Evolutionary conservation across 1,140 invertebrate genomes (phyloP).

Genomic region (Antheraea mylitta): DNA sequence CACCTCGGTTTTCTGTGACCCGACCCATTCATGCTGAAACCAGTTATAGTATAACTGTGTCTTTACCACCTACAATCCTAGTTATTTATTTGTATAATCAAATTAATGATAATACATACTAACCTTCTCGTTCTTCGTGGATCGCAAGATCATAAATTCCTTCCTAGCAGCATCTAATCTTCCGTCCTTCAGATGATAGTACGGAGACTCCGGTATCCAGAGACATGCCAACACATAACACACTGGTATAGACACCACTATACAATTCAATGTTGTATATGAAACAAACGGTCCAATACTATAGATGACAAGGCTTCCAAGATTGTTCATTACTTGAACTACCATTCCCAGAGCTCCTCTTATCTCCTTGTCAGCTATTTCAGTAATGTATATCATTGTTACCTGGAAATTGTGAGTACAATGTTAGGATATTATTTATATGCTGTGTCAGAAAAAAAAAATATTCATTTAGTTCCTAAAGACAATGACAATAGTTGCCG

Average conservation of each 20-base stretch:
- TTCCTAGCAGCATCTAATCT: conserved; percentile 68
- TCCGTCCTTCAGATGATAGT: conserved; percentile 82
- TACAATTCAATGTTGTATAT: conserved; percentile 74
- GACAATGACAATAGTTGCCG: too few relatives aligned
- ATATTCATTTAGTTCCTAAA: too few relatives aligned
- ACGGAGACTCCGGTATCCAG: conserved; percentile 90
- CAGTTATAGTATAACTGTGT: too few relatives aligned
- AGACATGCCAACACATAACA: conserved; percentile 81
- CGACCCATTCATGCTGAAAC: too few relatives aligned
- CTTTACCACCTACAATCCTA: too few relatives aligned
- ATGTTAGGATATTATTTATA: too few relatives aligned
- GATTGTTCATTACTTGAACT: conserved; percentile 84
- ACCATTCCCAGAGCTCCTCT: conserved; percentile 84
- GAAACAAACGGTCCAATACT: conserved; percentile 79
- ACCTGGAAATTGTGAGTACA: conserved; percentile 56
- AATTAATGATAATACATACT: neutral
- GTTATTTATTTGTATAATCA: too few relatives aligned
- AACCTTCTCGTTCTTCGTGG: conserved; percentile 62
- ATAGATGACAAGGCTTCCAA: conserved; percentile 81
- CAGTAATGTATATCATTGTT: conserved; percentile 84
- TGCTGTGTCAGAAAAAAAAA: too few relatives aligned
- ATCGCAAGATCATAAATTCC: conserved; percentile 67
- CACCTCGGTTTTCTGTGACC: too few relatives aligned
- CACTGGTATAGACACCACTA: conserved; percentile 66
- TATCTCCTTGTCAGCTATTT: conserved; percentile 84